Base-by-base conservation (phyloP, 2,113 vertebrate genomes). In the Emydocephalus ijimae region DNA sequence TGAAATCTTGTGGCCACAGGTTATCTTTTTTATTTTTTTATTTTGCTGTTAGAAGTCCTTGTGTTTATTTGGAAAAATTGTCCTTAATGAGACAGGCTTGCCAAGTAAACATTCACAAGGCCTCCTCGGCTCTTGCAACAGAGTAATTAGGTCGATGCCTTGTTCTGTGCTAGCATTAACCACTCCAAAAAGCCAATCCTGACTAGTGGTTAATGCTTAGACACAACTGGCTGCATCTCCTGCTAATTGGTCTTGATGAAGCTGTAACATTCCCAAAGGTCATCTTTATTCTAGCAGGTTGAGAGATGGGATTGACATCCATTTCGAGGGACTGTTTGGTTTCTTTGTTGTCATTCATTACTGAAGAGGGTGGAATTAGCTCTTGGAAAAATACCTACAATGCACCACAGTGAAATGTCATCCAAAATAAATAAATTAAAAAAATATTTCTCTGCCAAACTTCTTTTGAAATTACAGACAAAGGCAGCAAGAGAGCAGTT, bases 131-230 rank as follows among this genome's bases (percentile, higher is more conserved):
- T 98, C 96, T 97, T 97, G 97, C 94, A 96, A 96, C 96, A 96
- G 95, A 98, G 97, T 97, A 98, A 98, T 98, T 98, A 98, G 98
- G 97, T 98, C 96, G 96, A 97, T 97, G 97, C 97, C 97, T 98
- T 96, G 96, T 97, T 97, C 97, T 90, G 96, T 96, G 97, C 97
- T 97, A 98, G 95, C 97, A 96, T 95, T 95, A 97, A 95, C 94
- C 81, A 95, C 97, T 97, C 97, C 97, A 97, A 97, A 98, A 96
- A 94, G 9, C 95, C 96, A 97, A 95, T 96, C 96, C 96, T 97
- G 97, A 97, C 97, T 96, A 96, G 97, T 97, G 95, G 95, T 97
- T 98, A 97, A 97, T 96, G 96, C 96, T 96, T 96, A 96, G 97
- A 98, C 97, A 98, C 94, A 97, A 98, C 97, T 96, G 96, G 95